phyloP scores from a whole-genome alignment of 2,113 vertebrate species.

The Azemiops feae region DNA sequence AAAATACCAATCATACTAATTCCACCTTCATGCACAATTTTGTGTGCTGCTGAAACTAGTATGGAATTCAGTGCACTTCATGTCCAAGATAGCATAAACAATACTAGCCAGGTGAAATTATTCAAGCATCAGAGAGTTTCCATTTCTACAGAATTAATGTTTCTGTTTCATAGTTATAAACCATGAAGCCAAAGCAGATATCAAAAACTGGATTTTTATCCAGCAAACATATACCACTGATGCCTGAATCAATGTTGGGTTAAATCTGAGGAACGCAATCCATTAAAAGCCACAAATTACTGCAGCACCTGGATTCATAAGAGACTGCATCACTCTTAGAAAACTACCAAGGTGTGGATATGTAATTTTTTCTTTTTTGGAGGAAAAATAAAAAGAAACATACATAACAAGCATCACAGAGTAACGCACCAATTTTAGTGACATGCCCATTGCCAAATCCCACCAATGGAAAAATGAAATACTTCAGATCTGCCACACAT shows the following conservation, averaged over 20 bases:
- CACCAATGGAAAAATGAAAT: not conserved
- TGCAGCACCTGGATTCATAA: not conserved
- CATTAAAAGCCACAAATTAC: not conserved
- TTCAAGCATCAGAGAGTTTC: not conserved
- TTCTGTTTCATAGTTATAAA: not conserved
- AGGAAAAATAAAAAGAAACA: not conserved
- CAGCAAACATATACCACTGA: not conserved
- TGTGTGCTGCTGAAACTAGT: not conserved
- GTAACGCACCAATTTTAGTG: not conserved
- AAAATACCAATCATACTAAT: not conserved
- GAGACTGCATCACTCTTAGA: not conserved
- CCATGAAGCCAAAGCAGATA: not conserved
- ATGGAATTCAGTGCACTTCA: not conserved
- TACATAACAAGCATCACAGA: not conserved
- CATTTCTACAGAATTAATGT: not conserved
- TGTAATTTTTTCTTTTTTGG: not conserved
- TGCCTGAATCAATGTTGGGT: not conserved
- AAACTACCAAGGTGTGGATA: not conserved
- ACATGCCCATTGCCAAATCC: not conserved
- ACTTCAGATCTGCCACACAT: not conserved
- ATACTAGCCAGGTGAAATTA: not conserved
- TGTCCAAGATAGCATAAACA: not conserved
- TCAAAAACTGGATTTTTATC: not conserved
- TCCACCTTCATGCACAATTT: not conserved
- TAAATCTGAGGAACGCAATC: not conserved